Base-by-base conservation (phyloP, 2,888 invertebrate genomes). In the Cephus pygmeus region DNA sequence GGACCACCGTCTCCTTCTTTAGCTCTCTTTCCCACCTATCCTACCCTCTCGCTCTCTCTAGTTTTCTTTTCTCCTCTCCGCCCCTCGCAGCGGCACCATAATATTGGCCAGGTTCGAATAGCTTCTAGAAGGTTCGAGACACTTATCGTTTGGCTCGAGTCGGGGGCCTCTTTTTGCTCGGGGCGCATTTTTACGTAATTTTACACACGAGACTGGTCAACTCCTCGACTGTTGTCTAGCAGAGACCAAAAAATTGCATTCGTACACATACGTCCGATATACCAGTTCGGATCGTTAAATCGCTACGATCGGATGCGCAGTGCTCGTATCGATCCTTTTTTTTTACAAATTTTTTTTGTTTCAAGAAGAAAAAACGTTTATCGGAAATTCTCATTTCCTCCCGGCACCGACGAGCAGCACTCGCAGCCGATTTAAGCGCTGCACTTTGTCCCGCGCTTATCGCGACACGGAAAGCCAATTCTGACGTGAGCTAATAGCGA, bases 401-500 rank as follows among this genome's bases (percentile, higher is more conserved):
- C 56, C 23, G 40, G 6, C 23, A 23, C 9, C 9, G 9, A 56
- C 40, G 40, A 56, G 23, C 15, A 56, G 23, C 56, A 23, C 56
- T 56, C 56, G 56, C 56, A 23, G 56, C 15, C 56, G 56, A 23
- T 56, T 76, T 77, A 82, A 80, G 80, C 80, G 78, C 82, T 73
- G 79, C 77, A 85, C 80, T 81, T 82, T 78, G 80, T 77, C 79
- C 78, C 69, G 79, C 35, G 85, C 81, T 87, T 87, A 86, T 85
- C 87, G 79, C 81, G 23, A 81, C 87, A 82, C 83, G 83, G 82
- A 84, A 85, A 85, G 83, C 84, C 82, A 83, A 86, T 85, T 86
- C 83, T 81, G 82, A 82, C 84, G 85, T 83, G 81, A 79, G 84
- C 83, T 87, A 87, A 88, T 85, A 85, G 84, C 82, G 83, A 84